Percentiles rank a stretch among this genome's conserved stretches.
Evolutionary conservation across 2,113 vertebrate species (phyloP).

Genomic region (Pandion haliaetus): DNA sequence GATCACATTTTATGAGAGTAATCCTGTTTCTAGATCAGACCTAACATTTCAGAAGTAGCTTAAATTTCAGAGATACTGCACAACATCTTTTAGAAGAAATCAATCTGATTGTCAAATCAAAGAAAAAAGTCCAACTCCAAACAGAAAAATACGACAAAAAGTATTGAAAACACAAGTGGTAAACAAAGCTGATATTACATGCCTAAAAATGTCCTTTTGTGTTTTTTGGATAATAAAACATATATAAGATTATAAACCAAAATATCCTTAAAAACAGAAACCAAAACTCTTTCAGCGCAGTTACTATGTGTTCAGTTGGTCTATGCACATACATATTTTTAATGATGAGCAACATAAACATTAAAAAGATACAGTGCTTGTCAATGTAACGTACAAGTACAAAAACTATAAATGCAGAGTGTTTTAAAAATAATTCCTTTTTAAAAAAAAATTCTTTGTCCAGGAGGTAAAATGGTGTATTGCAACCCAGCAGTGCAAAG

Average conservation of each 20-base stretch:
- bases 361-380: background rate
- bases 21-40: background rate
- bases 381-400: background rate
- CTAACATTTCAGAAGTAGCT: background rate
- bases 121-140: background rate
- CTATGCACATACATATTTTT: background rate
- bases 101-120: background rate
- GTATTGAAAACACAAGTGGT: background rate
- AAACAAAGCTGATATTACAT: background rate
- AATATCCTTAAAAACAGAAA: background rate
- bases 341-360: background rate
- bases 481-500: background rate
- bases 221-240: background rate
- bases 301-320: background rate
- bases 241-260: background rate
- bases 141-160: background rate
- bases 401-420: background rate
- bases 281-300: background rate
- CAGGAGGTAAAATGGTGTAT: background rate
- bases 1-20: background rate
- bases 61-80: background rate
- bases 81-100: background rate
- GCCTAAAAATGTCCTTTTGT: background rate
- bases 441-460: background rate
- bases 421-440: background rate